Evolutionary conservation across 2,113 vertebrate species (phyloP), one percentile per base, ranked within the genome.

Genomic region (Trogon melanurus): DNA sequence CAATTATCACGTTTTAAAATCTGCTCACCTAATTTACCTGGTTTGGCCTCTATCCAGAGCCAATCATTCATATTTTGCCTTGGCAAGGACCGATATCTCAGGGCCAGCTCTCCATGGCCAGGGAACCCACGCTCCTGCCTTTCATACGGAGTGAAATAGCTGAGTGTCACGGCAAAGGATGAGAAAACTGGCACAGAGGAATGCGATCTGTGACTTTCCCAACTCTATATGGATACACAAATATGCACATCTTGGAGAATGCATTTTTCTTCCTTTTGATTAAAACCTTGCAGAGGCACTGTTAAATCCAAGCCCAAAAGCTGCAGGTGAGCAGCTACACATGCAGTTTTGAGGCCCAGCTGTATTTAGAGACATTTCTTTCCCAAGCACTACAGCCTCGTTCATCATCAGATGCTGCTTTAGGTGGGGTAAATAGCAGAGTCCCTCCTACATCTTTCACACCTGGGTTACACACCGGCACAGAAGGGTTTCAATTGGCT

Each of bases 211-310:
- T 1, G 15, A 51, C 50, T 25, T 61, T 48, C 13, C 20, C 48
- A 88, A 45, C 6, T 47, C 62, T 10, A 8, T 6, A n/a, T 0
- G 4, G 36, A 54, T 50, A 87, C 1, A 0, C 38, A 67, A 74
- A 51, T 1, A 38, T 5, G 38, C 0, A 0, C 36, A 62, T 23
- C 26, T 12, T 25, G 12, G 6, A 76, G 4, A 84, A 38, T 2
- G 14, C 14, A 18, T 13, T 78, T 61, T 53, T 56, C 27, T 48
- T 47, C 18, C 60, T 85, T 70, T n/a, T 38, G 9, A 84, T 71
- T 75, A 78, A 74, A 86, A 84, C 21, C 57, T 50, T n/a, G n/a
- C 79, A 19, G 65, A 93, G 0, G 2, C 3, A 22, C 13, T 83
- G 45, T 56, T 81, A 80, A 88, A 93, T 34, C 38, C 23, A 50